Evolutionary conservation across 1,140 invertebrate genomes (phyloP).

Genomic region (Ephestia elutella): DNA sequence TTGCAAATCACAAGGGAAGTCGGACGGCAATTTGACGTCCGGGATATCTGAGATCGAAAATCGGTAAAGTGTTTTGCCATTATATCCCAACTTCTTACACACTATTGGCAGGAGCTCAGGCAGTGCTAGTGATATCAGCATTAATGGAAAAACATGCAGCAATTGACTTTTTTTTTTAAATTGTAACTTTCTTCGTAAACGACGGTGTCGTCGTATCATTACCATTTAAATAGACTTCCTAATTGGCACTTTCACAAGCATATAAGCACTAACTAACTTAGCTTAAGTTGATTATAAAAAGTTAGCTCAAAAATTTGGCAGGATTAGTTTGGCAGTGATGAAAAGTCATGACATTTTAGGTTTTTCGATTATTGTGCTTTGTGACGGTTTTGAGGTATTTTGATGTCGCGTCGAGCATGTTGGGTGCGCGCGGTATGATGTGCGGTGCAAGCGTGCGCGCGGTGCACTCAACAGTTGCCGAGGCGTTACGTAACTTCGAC

Average conservation of each 20-base stretch:
- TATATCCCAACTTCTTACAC: conserved; percentile 41
- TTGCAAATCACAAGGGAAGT: conserved; percentile 25
- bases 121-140: conserved; percentile 47
- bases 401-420: conserved; percentile 35
- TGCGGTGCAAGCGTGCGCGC: conserved; percentile 62
- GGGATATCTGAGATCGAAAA: conserved; percentile 29
- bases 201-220: too few species aligned
- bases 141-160: conserved; percentile 28
- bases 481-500: conserved; percentile 56
- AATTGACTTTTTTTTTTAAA: not conserved
- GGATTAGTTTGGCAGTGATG: conserved; percentile 35
- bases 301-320: too few species aligned
- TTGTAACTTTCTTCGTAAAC: too few species aligned
- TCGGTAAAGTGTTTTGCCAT: conserved; percentile 28
- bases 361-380: conserved; percentile 33
- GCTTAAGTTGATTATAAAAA: too few species aligned
- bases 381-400: conserved; percentile 22
- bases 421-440: conserved; percentile 44
- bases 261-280: too few species aligned
- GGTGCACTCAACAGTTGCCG: conserved; percentile 64
- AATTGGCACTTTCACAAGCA: too few species aligned
- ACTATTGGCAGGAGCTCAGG: conserved; percentile 48
- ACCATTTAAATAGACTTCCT: too few species aligned
- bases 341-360: conserved; percentile 37
- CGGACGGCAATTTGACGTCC: conserved; percentile 34